Base-by-base conservation (phyloP, 2,888 invertebrate species). In the Hetaerina titia region DNA sequence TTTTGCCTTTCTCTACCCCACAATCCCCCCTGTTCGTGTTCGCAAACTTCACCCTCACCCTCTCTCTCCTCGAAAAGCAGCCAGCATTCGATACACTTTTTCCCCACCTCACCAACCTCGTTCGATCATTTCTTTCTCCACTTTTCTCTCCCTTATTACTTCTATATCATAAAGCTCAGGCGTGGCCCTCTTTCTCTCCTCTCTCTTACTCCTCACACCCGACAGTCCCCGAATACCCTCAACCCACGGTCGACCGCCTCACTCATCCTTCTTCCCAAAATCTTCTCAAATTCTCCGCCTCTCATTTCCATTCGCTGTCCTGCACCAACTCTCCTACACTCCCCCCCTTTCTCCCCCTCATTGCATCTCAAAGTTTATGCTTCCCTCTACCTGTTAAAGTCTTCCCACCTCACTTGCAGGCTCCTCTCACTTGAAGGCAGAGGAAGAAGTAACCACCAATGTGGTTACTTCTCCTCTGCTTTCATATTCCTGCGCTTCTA, bases 101-200 rank as follows among this genome's bases (percentile, higher is more conserved):
- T 90, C 64, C 64, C 45, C 5, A 11, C 63, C 89, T 25, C 89
- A 22, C 58, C 60, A 25, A 22, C 57, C n/a, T 69, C 56, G 56
- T 69, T 69, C 74, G 56, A 22, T 19, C n/a, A 22, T 19, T 19
- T 56, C 57, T 31, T 25, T 31, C 60, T 17, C 25, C 6, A 2
- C 90, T 64, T n/a, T n/a, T 7, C 63, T 90, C 45, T 31, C 4
- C 25, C 90, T 64, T 15, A 90, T 22, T 31, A 69, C 92, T 56
- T 92, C 69, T 74, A 92, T 92, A 92, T 92, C 92, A 92, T 45
- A 56, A 13, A 11, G 69, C 74, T 89, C 89, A 89, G 56, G 56
- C 89, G 89, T 89, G 89, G 56, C 89, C 56, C 89, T 57, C 56
- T 89, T 89, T 89, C 89, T 57, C 89, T 57, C 89, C 89, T 45